Evolutionary conservation across 2,113 vertebrate genomes (phyloP).

Genomic region (Abramis brama): DNA sequence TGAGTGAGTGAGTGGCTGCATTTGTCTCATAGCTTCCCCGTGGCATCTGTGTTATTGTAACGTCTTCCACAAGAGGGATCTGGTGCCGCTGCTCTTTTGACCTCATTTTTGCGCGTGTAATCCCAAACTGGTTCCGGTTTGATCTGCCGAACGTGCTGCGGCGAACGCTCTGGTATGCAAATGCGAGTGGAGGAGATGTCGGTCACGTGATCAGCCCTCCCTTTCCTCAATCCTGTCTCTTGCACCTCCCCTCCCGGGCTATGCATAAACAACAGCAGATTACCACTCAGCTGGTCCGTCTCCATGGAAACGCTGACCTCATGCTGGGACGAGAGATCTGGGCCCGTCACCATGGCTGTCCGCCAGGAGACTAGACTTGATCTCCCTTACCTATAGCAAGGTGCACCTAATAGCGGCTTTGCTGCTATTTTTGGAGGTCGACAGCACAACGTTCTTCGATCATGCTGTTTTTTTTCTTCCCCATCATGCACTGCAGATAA

Average conservation of each 20-base stretch:
- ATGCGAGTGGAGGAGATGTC: conserved; percentile 10
- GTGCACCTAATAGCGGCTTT: conserved; percentile 32
- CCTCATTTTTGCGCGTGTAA: background rate
- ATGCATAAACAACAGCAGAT: conserved; percentile 73
- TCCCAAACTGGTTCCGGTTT: conserved; percentile 22
- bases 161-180: conserved; percentile 8
- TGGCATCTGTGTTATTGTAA: background rate
- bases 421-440: conserved; percentile 32
- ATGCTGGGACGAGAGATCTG: conserved; percentile 67
- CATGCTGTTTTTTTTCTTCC: background rate
- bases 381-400: conserved; percentile 49
- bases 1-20: background rate
- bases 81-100: background rate
- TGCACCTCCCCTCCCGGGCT: conserved; percentile 49
- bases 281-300: conserved; percentile 73
- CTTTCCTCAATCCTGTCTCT: conserved; percentile 7
- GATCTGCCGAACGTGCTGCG: conserved; percentile 19
- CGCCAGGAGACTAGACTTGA: conserved; percentile 55
- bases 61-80: background rate
- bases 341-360: conserved; percentile 66
- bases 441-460: background rate
- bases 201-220: background rate
- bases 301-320: conserved; percentile 79
- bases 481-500: background rate
- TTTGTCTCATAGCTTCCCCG: background rate